phyloP scores from a whole-genome alignment of 1,140 invertebrate genomes.

The Drosophila pallidifrons region DNA sequence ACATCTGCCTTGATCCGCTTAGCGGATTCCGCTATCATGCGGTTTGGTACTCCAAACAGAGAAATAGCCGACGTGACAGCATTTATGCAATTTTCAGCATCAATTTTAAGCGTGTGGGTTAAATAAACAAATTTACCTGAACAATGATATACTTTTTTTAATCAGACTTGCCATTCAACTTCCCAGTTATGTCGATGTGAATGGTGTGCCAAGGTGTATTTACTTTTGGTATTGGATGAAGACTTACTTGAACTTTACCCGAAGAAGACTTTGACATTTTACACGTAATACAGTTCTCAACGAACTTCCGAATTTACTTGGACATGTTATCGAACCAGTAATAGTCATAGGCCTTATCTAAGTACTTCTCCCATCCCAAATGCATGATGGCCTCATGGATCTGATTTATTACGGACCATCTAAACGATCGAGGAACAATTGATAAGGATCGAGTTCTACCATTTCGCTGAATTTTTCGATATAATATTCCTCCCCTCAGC shows the following conservation, averaged over 20 bases:
- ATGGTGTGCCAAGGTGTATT: constrained; percentile 15
- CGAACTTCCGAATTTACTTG: constrained; percentile 23
- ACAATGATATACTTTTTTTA: constrained; percentile 8
- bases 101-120: background rate
- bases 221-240: constrained; percentile 9
- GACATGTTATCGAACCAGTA: no score
- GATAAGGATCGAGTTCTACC: no score
- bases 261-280: constrained; percentile 18
- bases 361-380: no score
- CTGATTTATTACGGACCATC: no score
- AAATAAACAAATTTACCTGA: constrained; percentile 5
- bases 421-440: no score
- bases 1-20: background rate
- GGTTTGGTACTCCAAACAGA: background rate
- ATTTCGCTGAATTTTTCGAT: no score
- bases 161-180: constrained; percentile 15
- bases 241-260: constrained; percentile 3
- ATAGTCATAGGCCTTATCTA: no score
- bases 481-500: no score
- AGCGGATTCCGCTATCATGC: constrained; percentile 16
- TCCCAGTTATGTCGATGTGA: constrained; percentile 11
- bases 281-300: constrained; percentile 21
- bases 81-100: background rate
- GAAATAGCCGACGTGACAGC: background rate
- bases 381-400: no score